phyloP scores from a whole-genome alignment of 2,797 vertebrate species.

The Rhincodon typus region DNA sequence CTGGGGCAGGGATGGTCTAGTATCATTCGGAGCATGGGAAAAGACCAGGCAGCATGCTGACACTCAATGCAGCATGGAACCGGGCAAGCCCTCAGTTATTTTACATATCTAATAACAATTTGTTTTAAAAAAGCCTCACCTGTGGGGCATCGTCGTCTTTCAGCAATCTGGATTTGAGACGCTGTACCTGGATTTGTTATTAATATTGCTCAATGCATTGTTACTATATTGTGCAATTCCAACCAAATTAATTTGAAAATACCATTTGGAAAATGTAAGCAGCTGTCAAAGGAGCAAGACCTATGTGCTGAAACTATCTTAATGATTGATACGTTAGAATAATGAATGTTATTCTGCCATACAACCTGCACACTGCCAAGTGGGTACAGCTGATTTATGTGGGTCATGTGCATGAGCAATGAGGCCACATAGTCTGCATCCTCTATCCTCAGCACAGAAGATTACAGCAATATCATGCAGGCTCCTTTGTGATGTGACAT shows the following conservation, averaged over 20 bases:
- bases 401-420: background rate
- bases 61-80: too few species aligned
- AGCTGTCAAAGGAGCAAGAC: background rate
- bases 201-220: background rate
- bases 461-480: background rate
- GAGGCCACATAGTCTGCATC: background rate
- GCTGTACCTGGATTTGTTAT: background rate
- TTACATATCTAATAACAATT: too few species aligned
- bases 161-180: too few species aligned
- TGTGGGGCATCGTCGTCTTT: too few species aligned
- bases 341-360: background rate
- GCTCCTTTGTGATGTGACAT: background rate
- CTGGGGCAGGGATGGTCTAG: too few species aligned
- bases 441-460: background rate
- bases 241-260: background rate
- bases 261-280: background rate
- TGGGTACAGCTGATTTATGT: background rate
- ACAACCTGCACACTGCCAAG: background rate
- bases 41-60: too few species aligned
- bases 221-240: background rate
- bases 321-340: background rate
- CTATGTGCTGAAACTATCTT: background rate
- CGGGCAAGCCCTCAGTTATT: too few species aligned
- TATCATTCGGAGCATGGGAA: too few species aligned
- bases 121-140: too few species aligned